Conservation (phyloP, 2,113 vertebrate species). For the Cranoglanis bouderius region DNA sequence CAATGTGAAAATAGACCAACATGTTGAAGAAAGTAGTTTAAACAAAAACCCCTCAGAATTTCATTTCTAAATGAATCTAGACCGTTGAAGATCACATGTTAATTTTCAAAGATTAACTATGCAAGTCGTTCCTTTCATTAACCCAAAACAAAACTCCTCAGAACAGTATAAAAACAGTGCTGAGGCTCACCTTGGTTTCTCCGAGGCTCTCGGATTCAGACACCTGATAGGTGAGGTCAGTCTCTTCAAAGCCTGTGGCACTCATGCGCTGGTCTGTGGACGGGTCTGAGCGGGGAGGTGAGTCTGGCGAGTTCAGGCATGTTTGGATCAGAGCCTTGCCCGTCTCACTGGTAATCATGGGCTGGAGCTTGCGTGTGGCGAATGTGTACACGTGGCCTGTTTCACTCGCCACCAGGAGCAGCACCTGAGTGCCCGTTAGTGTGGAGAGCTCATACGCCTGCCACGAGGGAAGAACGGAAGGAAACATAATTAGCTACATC, state of each 20-base stretch:
- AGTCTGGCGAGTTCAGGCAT: slow-evolving; percentile 98
- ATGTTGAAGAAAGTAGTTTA: neutral
- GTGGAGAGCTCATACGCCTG: slow-evolving; percentile 98
- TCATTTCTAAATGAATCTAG: neutral
- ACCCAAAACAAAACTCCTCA: neutral
- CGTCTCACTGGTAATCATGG: slow-evolving; percentile 99
- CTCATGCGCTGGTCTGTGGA: slow-evolving; percentile 99
- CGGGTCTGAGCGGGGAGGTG: slow-evolving; percentile 91
- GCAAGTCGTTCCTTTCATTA: neutral
- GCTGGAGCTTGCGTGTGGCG: slow-evolving; percentile 96
- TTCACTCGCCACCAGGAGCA: slow-evolving; percentile 96
- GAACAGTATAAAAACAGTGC: neutral
- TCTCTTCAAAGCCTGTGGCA: slow-evolving; percentile 97
- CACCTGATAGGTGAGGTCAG: slow-evolving; percentile 98
- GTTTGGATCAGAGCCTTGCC: slow-evolving; percentile 98
- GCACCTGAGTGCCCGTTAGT: slow-evolving; percentile 94
- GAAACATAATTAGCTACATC: neutral
- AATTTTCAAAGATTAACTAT: neutral
- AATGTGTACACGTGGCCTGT: slow-evolving; percentile 98
- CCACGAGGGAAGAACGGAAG: slow-evolving; percentile 3
- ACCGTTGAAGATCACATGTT: neutral
- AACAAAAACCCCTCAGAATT: neutral
- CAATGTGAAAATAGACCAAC: neutral
- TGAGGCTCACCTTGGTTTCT: slow-evolving; percentile 89
- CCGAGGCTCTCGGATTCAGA: slow-evolving; percentile 96